These are phyloP conservation scores for Agonopterix heracliana DNA, from an alignment of 2,888 invertebrate genomes.

Conservation along the genomic window DNA sequence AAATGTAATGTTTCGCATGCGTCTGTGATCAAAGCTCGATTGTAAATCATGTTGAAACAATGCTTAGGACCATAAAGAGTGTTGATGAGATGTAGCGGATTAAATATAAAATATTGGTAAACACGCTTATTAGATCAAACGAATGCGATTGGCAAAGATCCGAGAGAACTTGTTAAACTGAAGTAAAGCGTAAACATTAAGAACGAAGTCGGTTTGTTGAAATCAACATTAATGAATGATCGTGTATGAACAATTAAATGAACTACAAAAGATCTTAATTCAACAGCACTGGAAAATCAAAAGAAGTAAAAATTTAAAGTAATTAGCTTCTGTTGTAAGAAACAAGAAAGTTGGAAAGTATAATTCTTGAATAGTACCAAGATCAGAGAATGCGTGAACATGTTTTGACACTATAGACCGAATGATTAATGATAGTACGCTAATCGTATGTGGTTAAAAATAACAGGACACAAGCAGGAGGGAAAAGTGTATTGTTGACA, in stretches of 20 bases:
- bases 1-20: conserved; percentile 52
- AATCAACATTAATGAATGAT: background rate
- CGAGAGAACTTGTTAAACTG: no score
- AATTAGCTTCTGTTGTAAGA: conserved; percentile 33
- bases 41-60: conserved; percentile 49
- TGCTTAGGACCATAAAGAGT: conserved; percentile 27
- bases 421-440: conserved; percentile 60
- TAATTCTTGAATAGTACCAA: conserved; percentile 43
- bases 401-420: conserved; percentile 60
- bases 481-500: conserved; percentile 37
- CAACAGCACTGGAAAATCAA: background rate
- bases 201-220: background rate
- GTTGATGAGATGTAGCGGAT: conserved; percentile 42
- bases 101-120: conserved; percentile 30
- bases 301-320: conserved; percentile 26
- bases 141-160: no score
- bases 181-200: background rate
- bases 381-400: conserved; percentile 58
- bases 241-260: no score
- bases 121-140: no score
- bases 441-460: conserved; percentile 55
- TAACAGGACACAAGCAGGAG: conserved; percentile 45
- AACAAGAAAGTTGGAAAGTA: conserved; percentile 30
- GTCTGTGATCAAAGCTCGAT: conserved; percentile 54
- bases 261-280: background rate